phyloP scores from a whole-genome alignment of 2,888 invertebrate genomes.

The Chironomus tentans region DNA sequence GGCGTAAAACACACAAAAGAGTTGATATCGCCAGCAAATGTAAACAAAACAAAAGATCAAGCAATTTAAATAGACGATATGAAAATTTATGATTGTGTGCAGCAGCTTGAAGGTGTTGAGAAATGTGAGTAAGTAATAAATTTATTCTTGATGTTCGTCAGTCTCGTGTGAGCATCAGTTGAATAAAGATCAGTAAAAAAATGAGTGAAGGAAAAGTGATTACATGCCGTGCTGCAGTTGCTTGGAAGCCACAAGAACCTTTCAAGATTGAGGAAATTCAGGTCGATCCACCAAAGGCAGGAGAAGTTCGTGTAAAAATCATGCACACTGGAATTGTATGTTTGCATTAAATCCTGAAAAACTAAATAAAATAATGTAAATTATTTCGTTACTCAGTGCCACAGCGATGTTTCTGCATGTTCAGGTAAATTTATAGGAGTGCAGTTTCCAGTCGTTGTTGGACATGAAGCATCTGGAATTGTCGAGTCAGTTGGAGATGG shows the following conservation, averaged over 20 bases:
- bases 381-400: constrained; percentile 49
- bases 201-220: constrained; percentile 21
- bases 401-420: constrained; percentile 85
- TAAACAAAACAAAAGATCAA: too few relatives aligned
- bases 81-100: too few relatives aligned
- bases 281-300: constrained; percentile 16
- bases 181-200: background rate
- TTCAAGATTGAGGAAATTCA: constrained; percentile 17
- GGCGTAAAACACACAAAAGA: too few relatives aligned
- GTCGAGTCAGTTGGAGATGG: constrained; percentile 96
- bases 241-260: constrained; percentile 1
- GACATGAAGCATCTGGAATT: constrained; percentile 93
- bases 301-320: constrained; percentile 16
- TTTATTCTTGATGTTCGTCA: background rate
- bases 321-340: constrained; percentile 12
- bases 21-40: too few relatives aligned
- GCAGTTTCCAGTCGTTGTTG: constrained; percentile 78
- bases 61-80: too few relatives aligned
- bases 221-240: constrained; percentile 17
- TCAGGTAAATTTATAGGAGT: constrained; percentile 84
- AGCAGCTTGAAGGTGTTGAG: background rate
- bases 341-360: background rate
- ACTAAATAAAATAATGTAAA: background rate
- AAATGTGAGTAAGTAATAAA: too few relatives aligned
- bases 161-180: background rate